Evolutionary conservation across 2,797 vertebrate genomes (phyloP), one percentile per base, ranked within the genome.

Genomic region (Molossus molossus): DNA sequence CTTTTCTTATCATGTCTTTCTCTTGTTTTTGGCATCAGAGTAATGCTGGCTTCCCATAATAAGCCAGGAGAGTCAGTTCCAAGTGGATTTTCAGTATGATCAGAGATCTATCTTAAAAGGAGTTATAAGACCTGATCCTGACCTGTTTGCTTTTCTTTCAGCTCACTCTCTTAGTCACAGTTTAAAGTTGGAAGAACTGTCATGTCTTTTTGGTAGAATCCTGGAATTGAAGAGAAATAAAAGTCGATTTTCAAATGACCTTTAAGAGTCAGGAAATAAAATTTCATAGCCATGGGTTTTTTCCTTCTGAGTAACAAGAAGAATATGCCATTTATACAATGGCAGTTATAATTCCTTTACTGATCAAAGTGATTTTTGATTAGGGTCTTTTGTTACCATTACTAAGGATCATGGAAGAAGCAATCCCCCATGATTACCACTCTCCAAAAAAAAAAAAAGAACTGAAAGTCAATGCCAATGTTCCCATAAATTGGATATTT

Each of bases 381-480:
- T 72, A 75, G 72, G 4, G 9, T 58, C n/a, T 23, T 75, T 83
- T 23, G 21, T 57, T 89, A 37, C 48, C 21, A 29, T 48, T 83
- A 75, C 53, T n/a, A 80, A 82, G 57, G 62, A 85, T 57, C 33
- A 73, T n/a, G 21, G 18, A n/a, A 84, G 13, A 90, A 96, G n/a
- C 23, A 57, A 45, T 67, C 25, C 12, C 79, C 55, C 70, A 1
- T 55, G 27, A 89, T 11, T 23, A 79, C 14, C 25, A 70, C 12
- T 83, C 53, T 75, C 25, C 29, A 82, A 58, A 87, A 80, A 20
- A 55, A 37, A 87, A 90, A 80, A 20, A 55, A 37, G 84, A 90
- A 50, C 20, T 81, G 29, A 94, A 88, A 85, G 21, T 15, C 95
- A 72, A 29, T 37, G 9, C 21, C 18, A 27, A 53, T 45, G 53